Base-by-base conservation (phyloP, 2,113 vertebrate species). In the Telmatochromis brichardi region DNA sequence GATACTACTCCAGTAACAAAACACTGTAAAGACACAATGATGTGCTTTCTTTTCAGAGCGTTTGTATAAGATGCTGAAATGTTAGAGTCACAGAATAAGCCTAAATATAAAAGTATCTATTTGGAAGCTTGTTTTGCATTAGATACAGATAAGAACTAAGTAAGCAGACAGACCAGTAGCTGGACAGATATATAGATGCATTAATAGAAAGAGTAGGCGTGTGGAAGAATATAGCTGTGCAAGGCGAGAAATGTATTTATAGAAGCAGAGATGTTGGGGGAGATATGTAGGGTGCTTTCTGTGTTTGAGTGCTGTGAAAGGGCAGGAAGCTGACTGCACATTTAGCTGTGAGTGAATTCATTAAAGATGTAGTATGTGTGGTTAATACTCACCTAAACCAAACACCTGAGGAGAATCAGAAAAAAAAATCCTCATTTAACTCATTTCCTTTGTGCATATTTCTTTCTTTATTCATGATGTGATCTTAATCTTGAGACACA, bases 201-300 rank as follows among this genome's bases (percentile, higher is more conserved):
- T 85, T 80, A 86, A 85, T 21, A 87, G 76, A 85, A 10, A 19
- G 80, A 33, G 86, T 83, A 23, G 82, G 88, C 82, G 88, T 71
- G 80, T 73, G 63, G 6, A 57, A 63, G 23, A 78, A 68, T 81
- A 54, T 57, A 53, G 76, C 86, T 28, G 45, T 82, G 60, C n/a
- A 60, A 68, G 85, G 47, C 3, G 54, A 87, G 82, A 28, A 15
- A 54, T 71, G 17, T 88, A 88, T 81, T 82, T 79, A 81, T 81
- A 71, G 73, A 80, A 35, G 12, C 9, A 81, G 50, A 21, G 26
- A 87, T 81, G 45, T 78, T n/a, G 14, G 12, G 51, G 14, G 26
- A 78, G 42, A 50, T 76, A 26, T 78, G 23, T 50, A 31, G 42
- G 14, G 23, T 47, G 42, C 23, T 78, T 80, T 23, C 68, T 92